Percentiles rank a stretch among this genome's conserved stretches.
Conservation (phyloP, 2,797 vertebrate species). For the Coluber constrictor region DNA sequence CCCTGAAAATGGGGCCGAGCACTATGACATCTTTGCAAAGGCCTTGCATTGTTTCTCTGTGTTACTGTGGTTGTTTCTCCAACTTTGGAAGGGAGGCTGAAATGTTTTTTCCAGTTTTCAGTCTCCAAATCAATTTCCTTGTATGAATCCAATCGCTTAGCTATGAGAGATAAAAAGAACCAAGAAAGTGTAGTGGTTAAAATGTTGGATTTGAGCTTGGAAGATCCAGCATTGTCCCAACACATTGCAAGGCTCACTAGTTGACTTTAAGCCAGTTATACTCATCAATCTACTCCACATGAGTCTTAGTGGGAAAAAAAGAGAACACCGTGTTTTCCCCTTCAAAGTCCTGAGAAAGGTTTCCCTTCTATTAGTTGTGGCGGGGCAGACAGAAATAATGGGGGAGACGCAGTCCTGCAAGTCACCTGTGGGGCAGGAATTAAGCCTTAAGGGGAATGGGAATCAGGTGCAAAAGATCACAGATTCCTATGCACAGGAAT, state of each 20-base stretch:
- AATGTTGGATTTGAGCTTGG: not conserved
- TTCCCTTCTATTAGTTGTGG: not conserved
- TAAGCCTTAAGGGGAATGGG: not conserved
- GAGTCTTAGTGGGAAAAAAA: not conserved
- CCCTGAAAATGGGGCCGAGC: slow-evolving; percentile 63
- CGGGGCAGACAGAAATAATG: not conserved
- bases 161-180: slow-evolving; percentile 64
- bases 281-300: not conserved
- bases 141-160: slow-evolving; percentile 77
- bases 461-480: not conserved
- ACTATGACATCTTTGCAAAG: slow-evolving; percentile 66
- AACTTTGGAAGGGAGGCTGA: slow-evolving; percentile 51
- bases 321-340: not conserved
- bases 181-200: not conserved
- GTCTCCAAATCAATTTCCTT: slow-evolving; percentile 73
- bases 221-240: not conserved
- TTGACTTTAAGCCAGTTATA: not conserved
- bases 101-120: slow-evolving; percentile 75
- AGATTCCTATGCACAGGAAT: not conserved
- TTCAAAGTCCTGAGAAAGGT: not conserved
- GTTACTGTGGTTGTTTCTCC: slow-evolving; percentile 16
- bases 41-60: slow-evolving; percentile 29
- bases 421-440: not conserved
- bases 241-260: not conserved
- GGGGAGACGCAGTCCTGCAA: not conserved